Conservation (phyloP, 2,888 invertebrate genomes). For the Drosophila dives region DNA sequence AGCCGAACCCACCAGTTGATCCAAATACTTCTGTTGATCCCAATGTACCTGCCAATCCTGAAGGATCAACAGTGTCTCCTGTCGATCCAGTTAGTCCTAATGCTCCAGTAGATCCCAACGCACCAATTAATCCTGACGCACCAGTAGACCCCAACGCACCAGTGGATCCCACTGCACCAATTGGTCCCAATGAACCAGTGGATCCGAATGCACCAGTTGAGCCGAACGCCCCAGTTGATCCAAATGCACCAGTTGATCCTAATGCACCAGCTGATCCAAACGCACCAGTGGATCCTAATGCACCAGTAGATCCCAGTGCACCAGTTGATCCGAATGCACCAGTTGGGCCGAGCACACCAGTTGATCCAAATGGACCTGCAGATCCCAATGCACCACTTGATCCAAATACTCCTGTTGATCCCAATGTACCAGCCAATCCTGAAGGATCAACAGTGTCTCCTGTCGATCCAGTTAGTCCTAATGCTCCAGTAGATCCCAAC, state of each 20-base stretch:
- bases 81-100: no score
- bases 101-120: conserved; percentile 14
- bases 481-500: not conserved
- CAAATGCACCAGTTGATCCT: not conserved
- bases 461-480: not conserved
- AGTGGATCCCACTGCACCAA: conserved; percentile 19
- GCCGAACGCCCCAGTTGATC: not conserved
- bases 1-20: no score
- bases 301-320: no score
- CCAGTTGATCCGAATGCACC: no score
- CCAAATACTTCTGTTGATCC: no score
- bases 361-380: no score
- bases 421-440: not conserved
- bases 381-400: no score
- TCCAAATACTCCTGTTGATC: no score
- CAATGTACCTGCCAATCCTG: conserved; percentile 20
- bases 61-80: no score
- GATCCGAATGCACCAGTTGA: conserved; percentile 11
- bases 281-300: conserved; percentile 23
- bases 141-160: conserved; percentile 39
- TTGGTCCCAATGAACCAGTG: conserved; percentile 10
- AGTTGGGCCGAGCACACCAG: no score
- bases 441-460: conserved; percentile 17
- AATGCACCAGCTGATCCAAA: no score
- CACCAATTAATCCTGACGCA: conserved; percentile 21